A percentile compares a stretch with the other conserved stretches of the same genome.
phyloP scores from a whole-genome alignment of 1,140 invertebrate genomes.

The Octopus sinensis region DNA sequence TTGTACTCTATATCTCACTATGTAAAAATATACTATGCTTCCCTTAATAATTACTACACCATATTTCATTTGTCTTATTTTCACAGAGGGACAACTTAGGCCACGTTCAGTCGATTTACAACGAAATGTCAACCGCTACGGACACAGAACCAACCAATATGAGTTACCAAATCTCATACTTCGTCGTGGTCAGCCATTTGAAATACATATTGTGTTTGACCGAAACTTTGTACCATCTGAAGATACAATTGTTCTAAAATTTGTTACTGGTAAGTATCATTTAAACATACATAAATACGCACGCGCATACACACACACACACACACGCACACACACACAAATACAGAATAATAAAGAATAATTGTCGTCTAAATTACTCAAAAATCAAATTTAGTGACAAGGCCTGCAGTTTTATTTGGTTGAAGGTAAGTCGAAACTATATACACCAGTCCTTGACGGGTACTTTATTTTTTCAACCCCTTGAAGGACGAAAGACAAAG shows the following conservation, averaged over 20 bases:
- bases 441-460: no score
- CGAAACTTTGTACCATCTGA: constrained; percentile 33
- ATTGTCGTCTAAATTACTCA: no score
- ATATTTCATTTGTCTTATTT: not conserved
- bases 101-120: constrained; percentile 44
- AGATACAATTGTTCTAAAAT: constrained; percentile 41
- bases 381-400: no score
- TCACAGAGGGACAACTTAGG: constrained; percentile 39
- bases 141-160: constrained; percentile 42
- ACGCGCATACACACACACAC: not conserved
- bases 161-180: constrained; percentile 48
- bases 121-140: constrained; percentile 37
- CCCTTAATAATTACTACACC: no score
- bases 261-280: constrained; percentile 44
- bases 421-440: no score
- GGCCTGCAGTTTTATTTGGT: no score
- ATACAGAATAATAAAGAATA: not conserved
- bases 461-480: no score
- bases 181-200: constrained; percentile 42
- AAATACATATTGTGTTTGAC: constrained; percentile 43
- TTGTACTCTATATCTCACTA: no score
- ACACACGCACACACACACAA: not conserved
- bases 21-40: no score
- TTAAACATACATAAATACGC: not conserved
- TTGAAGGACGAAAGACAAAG: no score